Evolutionary conservation across 2,888 invertebrate genomes (phyloP), one percentile per base, ranked within the genome.

Genomic region (Netelia fuscicornis): DNA sequence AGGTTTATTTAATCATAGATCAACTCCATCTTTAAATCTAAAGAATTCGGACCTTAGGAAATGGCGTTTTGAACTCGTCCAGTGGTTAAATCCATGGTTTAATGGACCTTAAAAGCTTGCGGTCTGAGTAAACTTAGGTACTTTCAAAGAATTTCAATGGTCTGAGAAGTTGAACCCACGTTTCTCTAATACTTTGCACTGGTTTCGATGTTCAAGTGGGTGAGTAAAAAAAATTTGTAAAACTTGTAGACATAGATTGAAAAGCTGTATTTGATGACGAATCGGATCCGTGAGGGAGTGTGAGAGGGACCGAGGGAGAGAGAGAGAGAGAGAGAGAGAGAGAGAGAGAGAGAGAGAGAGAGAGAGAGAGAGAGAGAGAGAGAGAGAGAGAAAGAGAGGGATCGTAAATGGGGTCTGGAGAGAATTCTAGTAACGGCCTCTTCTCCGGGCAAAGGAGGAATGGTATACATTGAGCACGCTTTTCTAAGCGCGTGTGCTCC

Each of bases 401-500:
- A 48, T 48, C 25, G 67, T 13, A 67, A 67, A 70, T 20, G 68
- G 77, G 65, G 23, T 70, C 25, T 70, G 37, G 60, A 30, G 70
- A 37, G 25, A 78, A 78, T 60, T 60, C 68, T 70, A 74, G 48
- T 67, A 65, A 75, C 58, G 17, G 37, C 20, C 48, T 37, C 58
- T 20, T 20, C n/a, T 23, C 70, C 11, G 20, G 64, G 56, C 13
- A 70, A 6, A 48, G 60, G 48, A 68, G 13, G 48, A 42, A 42
- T 76, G 37, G 37, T 54, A 67, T 56, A 76, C 65, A 64, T 62
- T 44, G 62, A 56, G 75, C 83, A 75, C 64, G 62, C 70, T 83
- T 78, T 58, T 58, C 70, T 75, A 80, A 83, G 75, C 74, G 23
- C 74, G 56, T 75, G 77, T 72, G 65, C 60, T 71, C 75, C 79